A percentile compares a stretch with the other conserved stretches of the same genome.
Conservation (phyloP, 2,797 vertebrate genomes). For the Clamator glandarius region DNA sequence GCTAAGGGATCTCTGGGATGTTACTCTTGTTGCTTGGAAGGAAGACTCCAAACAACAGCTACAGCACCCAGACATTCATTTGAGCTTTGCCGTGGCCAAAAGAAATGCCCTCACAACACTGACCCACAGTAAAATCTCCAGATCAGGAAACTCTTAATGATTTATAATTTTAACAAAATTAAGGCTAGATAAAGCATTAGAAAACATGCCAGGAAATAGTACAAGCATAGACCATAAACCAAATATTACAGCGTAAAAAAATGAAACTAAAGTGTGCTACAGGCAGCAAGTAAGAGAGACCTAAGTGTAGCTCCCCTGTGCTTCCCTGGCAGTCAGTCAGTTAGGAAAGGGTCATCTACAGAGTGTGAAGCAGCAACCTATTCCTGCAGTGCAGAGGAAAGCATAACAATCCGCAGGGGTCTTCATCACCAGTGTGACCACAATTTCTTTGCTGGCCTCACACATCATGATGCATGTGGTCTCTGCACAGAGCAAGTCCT, state of each 20-base stretch:
- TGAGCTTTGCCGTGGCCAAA: not conserved
- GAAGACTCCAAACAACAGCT: not conserved
- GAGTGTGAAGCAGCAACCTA: not conserved
- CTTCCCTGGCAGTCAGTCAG: not conserved
- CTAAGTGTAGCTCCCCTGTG: rapidly evolving
- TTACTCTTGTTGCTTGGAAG: not conserved
- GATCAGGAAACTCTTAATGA: not conserved
- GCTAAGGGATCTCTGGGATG: not conserved
- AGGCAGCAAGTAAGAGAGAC: not conserved
- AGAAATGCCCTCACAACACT: not conserved
- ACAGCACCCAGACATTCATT: not conserved
- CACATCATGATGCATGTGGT: not conserved
- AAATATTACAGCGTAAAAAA: not conserved
- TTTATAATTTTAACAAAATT: not conserved
- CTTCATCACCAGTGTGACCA: not conserved
- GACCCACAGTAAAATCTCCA: not conserved
- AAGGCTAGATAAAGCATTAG: not conserved
- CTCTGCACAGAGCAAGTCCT: not conserved
- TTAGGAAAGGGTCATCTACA: not conserved
- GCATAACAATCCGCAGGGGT: not conserved
- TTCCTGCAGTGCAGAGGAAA: not conserved
- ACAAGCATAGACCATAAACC: not conserved
- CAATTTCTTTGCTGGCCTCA: not conserved
- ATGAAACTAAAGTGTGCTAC: not conserved
- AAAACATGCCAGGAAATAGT: not conserved